Evolutionary conservation across 2,888 invertebrate genomes (phyloP).

Genomic region (Ypsolopha sequella): DNA sequence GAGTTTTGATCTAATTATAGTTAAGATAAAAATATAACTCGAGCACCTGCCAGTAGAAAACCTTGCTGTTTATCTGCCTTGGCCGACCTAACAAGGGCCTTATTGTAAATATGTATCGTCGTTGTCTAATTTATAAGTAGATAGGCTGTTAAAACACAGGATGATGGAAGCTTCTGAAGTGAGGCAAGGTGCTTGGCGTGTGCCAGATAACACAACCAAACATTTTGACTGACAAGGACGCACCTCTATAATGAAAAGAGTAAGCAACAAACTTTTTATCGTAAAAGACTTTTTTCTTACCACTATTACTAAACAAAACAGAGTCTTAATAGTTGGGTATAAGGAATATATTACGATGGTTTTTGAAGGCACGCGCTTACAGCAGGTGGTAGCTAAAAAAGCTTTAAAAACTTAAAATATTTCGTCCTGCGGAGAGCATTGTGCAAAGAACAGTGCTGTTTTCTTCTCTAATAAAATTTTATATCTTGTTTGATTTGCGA

Average conservation of each 20-base stretch:
- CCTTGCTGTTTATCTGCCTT: conserved; percentile 46
- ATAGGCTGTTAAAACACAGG: conserved; percentile 33
- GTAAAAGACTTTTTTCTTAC: conserved; percentile 37
- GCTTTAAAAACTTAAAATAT: conserved; percentile 56
- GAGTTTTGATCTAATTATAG: too few species aligned
- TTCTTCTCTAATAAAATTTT: conserved; percentile 27
- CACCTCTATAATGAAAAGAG: conserved; percentile 41
- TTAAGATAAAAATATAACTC: background rate
- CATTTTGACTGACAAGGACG: conserved; percentile 55
- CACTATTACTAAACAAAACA: conserved; percentile 6
- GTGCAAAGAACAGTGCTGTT: conserved; percentile 36
- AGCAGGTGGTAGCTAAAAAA: conserved; percentile 54
- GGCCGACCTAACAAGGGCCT: conserved; percentile 39
- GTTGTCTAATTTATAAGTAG: conserved; percentile 46
- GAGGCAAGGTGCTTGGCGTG: conserved; percentile 60
- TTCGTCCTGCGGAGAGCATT: conserved; percentile 36
- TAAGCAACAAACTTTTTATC: conserved; percentile 41
- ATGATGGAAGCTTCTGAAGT: conserved; percentile 30
- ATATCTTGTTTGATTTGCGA: conserved; percentile 12
- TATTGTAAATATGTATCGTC: conserved; percentile 17
- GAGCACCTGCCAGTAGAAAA: conserved; percentile 51
- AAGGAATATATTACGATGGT: conserved; percentile 16
- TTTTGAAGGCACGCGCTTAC: conserved; percentile 51
- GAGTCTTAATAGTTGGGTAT: conserved; percentile 15
- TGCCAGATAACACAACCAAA: conserved; percentile 63